Evolutionary conservation across 2,797 vertebrate genomes (phyloP).

Genomic region (Lateolabrax maculatus): DNA sequence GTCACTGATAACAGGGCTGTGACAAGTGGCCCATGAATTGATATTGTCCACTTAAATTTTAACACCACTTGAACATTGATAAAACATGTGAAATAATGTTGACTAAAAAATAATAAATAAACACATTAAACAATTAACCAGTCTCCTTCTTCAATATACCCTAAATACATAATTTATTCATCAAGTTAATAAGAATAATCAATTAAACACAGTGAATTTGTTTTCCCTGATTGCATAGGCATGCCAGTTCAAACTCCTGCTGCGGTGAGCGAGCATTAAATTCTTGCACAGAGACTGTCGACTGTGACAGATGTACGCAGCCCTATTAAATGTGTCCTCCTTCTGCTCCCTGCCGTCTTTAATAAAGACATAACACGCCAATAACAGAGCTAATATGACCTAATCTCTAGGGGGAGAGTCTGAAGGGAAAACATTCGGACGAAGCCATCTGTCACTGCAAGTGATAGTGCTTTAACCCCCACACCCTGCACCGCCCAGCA

Average conservation of each 20-base stretch:
- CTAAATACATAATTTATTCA: no score
- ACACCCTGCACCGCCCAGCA: slow-evolving; percentile 39
- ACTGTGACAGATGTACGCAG: slow-evolving; percentile 63
- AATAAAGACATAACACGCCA: slow-evolving; percentile 71
- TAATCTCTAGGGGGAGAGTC: slow-evolving; percentile 71
- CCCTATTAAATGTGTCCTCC: slow-evolving; percentile 36
- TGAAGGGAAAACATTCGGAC: slow-evolving; percentile 41
- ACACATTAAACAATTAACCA: not conserved
- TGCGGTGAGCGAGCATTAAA: not conserved
- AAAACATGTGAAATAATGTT: not conserved
- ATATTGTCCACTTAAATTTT: not conserved
- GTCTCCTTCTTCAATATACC: not conserved
- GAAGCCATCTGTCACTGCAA: slow-evolving; percentile 80
- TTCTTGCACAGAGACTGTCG: slow-evolving; percentile 40
- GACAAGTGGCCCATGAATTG: not conserved
- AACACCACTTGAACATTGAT: not conserved
- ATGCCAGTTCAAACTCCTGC: slow-evolving; percentile 25
- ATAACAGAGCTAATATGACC: slow-evolving; percentile 72
- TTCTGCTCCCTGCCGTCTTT: slow-evolving; percentile 60
- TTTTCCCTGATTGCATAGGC: slow-evolving; percentile 18
- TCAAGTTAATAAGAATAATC: not conserved
- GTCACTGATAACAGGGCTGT: slow-evolving; percentile 19
- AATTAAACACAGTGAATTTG: not conserved
- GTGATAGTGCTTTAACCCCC: slow-evolving; percentile 71
- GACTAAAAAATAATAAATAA: not conserved